These are phyloP conservation scores for Sebastes matsubarae DNA, from an alignment of 2,797 vertebrate genomes.

Conservation along the genomic window DNA sequence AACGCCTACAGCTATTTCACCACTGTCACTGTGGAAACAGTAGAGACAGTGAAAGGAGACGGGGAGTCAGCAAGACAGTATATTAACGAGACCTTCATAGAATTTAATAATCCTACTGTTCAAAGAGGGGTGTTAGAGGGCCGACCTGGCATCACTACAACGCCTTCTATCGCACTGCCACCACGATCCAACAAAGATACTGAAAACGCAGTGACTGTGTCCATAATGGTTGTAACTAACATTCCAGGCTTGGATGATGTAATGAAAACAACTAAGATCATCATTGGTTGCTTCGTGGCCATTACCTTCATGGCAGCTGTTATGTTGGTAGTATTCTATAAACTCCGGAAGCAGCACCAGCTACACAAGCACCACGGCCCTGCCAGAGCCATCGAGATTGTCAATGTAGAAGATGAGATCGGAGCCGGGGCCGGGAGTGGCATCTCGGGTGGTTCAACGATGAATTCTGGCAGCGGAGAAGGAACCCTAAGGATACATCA, in stretches of 20 bases:
- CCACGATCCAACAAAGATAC: slow-evolving; percentile 82
- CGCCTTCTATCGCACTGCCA: slow-evolving; percentile 82
- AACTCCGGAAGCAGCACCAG: slow-evolving; percentile 94
- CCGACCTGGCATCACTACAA: slow-evolving; percentile 76
- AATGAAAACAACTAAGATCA: slow-evolving; percentile 98
- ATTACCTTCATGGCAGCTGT: slow-evolving; percentile 97
- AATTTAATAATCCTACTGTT: slow-evolving; percentile 73
- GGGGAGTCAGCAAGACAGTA: slow-evolving; percentile 86
- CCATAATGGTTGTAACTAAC: slow-evolving; percentile 89
- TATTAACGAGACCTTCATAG: slow-evolving; percentile 87
- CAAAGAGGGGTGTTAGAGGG: slow-evolving; percentile 70
- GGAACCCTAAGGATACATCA: slow-evolving; percentile 82
- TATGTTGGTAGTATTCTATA: slow-evolving; percentile 96
- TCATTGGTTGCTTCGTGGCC: slow-evolving; percentile 97
- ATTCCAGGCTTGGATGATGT: slow-evolving; percentile 92
- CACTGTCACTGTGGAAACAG: slow-evolving; percentile 93
- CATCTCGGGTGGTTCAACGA: slow-evolving; percentile 82
- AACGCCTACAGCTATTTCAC: slow-evolving; percentile 94
- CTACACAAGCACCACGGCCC: slow-evolving; percentile 95
- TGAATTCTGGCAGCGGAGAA: slow-evolving; percentile 76
- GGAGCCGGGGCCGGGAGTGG: slow-evolving; percentile 82
- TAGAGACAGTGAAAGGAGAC: slow-evolving; percentile 80
- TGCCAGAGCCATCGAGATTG: slow-evolving; percentile 93
- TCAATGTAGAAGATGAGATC: slow-evolving; percentile 96
- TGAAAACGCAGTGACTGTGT: slow-evolving; percentile 87